Conservation (phyloP, 2,113 vertebrate species). For the Cygnus buccinator region DNA sequence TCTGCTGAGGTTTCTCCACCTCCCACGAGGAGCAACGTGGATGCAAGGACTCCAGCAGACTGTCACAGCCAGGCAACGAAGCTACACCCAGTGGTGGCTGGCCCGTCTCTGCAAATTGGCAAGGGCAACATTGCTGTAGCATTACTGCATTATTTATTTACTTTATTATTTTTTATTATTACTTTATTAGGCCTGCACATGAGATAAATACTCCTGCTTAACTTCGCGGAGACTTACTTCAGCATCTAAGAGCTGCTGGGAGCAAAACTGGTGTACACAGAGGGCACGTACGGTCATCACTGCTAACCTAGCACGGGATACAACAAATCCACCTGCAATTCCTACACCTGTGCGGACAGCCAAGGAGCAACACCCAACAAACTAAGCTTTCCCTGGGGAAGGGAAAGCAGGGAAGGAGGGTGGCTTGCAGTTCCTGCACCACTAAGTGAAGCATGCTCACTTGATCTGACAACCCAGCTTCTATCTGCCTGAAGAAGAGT, state of each 20-base stretch:
- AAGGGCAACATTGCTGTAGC: neutral
- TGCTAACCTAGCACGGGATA: neutral
- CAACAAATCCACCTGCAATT: neutral
- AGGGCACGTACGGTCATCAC: rapidly evolving
- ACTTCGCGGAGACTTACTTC: neutral
- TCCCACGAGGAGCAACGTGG: neutral
- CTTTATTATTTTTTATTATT: too few relatives aligned
- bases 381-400: neutral
- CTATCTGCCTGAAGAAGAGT: neutral
- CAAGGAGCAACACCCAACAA: neutral
- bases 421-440: neutral
- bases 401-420: neutral
- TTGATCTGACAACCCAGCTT: neutral
- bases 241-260: neutral
- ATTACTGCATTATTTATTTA: too few relatives aligned
- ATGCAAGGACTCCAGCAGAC: neutral
- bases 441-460: neutral
- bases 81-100: neutral
- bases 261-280: neutral
- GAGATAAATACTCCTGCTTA: neutral
- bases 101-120: neutral
- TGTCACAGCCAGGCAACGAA: neutral
- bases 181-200: neutral
- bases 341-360: neutral
- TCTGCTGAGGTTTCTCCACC: neutral